These are phyloP conservation scores for Phenganax marumi DNA, from an alignment of 92 coral and sea anemone species.

Conservation along the genomic window DNA sequence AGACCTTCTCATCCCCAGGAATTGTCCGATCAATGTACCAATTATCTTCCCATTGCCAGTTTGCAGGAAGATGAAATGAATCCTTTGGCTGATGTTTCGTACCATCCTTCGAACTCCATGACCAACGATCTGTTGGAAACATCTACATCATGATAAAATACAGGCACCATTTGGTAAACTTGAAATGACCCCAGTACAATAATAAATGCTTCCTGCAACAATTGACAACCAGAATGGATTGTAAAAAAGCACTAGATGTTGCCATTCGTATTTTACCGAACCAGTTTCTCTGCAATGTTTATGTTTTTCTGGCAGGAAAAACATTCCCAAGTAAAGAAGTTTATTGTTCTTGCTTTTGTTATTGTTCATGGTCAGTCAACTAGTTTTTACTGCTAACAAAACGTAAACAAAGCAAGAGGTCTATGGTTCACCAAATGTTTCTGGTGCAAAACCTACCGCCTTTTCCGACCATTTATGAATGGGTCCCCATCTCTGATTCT, in stretches of 20 bases:
- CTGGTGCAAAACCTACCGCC: slow-evolving; percentile 62
- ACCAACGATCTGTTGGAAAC: slow-evolving; percentile 81
- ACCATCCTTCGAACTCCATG: slow-evolving; percentile 90
- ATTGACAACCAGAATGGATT: too few relatives aligned
- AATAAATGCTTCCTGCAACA: too few relatives aligned
- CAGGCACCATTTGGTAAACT: too few relatives aligned
- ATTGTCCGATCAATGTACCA: slow-evolving; percentile 80
- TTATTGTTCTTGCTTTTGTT: too few relatives aligned
- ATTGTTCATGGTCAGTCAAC: too few relatives aligned
- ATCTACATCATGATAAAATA: slow-evolving; percentile 44
- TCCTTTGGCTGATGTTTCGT: slow-evolving; percentile 70
- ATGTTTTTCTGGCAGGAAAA: too few relatives aligned
- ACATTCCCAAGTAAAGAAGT: too few relatives aligned
- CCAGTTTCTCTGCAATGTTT: too few relatives aligned
- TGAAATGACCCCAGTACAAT: too few relatives aligned
- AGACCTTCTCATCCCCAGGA: slow-evolving; percentile 80
- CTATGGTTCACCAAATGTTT: too few relatives aligned
- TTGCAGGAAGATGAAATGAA: slow-evolving; percentile 68
- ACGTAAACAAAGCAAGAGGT: too few relatives aligned
- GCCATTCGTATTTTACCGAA: not conserved
- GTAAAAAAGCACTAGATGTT: not conserved
- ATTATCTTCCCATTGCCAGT: slow-evolving; percentile 97
- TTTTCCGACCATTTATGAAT: slow-evolving; percentile 75
- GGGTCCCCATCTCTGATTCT: slow-evolving; percentile 88
- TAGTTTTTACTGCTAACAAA: too few relatives aligned